These are phyloP conservation scores for Heliconius ethilla DNA, from an alignment of 2,888 invertebrate genomes.

Conservation along the genomic window DNA sequence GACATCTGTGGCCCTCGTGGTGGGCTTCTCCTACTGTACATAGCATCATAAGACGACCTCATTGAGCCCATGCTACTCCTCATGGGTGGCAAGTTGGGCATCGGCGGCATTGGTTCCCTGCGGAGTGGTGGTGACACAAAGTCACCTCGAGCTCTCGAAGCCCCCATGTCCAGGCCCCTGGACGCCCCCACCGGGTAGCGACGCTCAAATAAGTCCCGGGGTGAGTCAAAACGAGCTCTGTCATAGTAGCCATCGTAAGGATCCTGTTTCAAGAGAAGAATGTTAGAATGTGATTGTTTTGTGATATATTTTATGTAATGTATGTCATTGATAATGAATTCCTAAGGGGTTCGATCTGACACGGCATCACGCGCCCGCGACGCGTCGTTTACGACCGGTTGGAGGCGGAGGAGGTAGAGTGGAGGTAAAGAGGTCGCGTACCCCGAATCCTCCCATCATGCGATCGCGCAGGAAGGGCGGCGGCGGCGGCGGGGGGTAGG, in stretches of 20 bases:
- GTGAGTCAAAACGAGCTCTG: slow-evolving; percentile 87
- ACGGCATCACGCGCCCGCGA: slow-evolving; percentile 64
- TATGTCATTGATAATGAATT: background rate
- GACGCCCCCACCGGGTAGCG: slow-evolving; percentile 86
- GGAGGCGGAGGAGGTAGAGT: slow-evolving; percentile 51
- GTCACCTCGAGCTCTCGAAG: slow-evolving; percentile 83
- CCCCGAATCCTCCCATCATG: slow-evolving; percentile 95
- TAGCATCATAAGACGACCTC: slow-evolving; percentile 88
- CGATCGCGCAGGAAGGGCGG: slow-evolving; percentile 95
- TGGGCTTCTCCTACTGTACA: slow-evolving; percentile 92
- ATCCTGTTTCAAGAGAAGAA: slow-evolving; percentile 70
- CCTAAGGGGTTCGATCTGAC: slow-evolving; percentile 2
- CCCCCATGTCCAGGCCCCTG: slow-evolving; percentile 79
- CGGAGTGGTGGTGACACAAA: slow-evolving; percentile 88
- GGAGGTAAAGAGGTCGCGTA: slow-evolving; percentile 77
- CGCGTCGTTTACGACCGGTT: slow-evolving; percentile 60
- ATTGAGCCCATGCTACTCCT: slow-evolving; percentile 84
- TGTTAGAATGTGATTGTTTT: background rate
- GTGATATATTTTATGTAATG: slow-evolving; percentile 15
- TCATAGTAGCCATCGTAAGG: slow-evolving; percentile 92
- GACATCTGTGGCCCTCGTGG: slow-evolving; percentile 83
- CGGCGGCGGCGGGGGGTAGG: slow-evolving; percentile 95
- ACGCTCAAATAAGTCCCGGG: slow-evolving; percentile 90
- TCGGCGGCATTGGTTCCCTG: slow-evolving; percentile 90
- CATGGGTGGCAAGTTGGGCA: slow-evolving; percentile 86